Conservation (phyloP, 2,888 invertebrate genomes). For the Melikaiella ostensackeni region DNA sequence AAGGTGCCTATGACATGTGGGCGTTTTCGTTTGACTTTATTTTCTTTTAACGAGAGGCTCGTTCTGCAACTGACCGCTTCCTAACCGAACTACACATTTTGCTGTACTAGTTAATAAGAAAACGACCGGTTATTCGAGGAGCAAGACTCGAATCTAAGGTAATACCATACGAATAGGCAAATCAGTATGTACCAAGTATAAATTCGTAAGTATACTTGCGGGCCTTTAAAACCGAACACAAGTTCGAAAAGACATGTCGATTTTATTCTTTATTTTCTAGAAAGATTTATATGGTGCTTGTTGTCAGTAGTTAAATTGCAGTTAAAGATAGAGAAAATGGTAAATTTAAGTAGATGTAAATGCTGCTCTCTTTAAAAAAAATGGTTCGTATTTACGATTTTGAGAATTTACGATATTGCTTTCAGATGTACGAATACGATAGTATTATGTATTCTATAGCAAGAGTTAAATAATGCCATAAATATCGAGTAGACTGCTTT, state of each 20-base stretch:
- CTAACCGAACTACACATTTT: conserved; percentile 29
- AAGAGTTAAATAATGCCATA: not conserved
- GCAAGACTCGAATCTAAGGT: conserved; percentile 6
- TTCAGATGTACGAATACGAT: conserved; percentile 9
- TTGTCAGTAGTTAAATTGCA: conserved; percentile 12
- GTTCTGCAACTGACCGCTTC: conserved; percentile 36
- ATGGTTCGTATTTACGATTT: conserved; percentile 15
- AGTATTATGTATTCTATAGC: not conserved
- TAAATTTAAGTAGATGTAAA: conserved; percentile 16
- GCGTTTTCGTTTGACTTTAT: conserved; percentile 53
- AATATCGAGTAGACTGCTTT: not conserved
- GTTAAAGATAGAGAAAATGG: conserved; percentile 21
- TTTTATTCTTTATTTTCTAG: conserved; percentile 19
- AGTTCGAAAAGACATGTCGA: conserved; percentile 30
- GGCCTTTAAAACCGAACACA: conserved; percentile 19
- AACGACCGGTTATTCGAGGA: conserved; percentile 28
- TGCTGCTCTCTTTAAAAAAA: not conserved
- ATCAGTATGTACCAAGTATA: conserved; percentile 20
- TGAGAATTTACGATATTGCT: conserved; percentile 9
- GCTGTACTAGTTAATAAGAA: conserved; percentile 34
- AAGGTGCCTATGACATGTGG: conserved; percentile 55
- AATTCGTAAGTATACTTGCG: conserved; percentile 31
- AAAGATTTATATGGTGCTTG: conserved; percentile 8
- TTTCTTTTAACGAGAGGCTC: conserved; percentile 42
- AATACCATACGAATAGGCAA: conserved; percentile 30